Evolutionary conservation across 2,113 vertebrate species (phyloP), one percentile per base, ranked within the genome.

Genomic region (Gallinago media): DNA sequence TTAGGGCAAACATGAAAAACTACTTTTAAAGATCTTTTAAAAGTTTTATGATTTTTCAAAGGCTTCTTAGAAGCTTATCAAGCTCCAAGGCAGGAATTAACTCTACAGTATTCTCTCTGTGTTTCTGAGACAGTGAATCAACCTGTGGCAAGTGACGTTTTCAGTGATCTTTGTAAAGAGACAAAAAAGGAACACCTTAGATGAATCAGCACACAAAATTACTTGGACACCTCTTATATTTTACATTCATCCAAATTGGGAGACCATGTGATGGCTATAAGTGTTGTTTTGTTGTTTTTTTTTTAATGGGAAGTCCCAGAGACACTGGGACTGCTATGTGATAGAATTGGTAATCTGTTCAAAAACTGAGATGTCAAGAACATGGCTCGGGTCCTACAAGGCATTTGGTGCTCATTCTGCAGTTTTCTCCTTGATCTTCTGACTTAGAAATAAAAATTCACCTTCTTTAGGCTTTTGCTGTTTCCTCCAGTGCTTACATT

Each of bases 1-100:
- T 88, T 83, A 89, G 86, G 80, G 66, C 32, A 97, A 98, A 96
- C 55, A 93, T 79, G 83, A 98, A 96, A 97, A 97, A 97, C 52
- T 89, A 84, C 70, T 91, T 97, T 95, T 76, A 93, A 96, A 95
- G 62, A 61, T 71, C 18, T 85, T 93, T 88, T 92, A 13, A 92
- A 95, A 86, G 40, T 71, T 94, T 72, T 82, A 80, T 92, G 47
- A 77, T 96, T 96, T 97, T 92, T 87, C 88, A 94, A 92, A 97
- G 83, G 40, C 79, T 97, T 97, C 86, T 96, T 88, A 81, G 74
- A 84, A 66, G n/a, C 42, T 88, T 96, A 85, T 93, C 80, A 96
- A 95, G 52, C 55, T 94, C 58, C 63, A 66, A 44, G 56, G 63
- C 59, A 91, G 59, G n/a, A 97, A 95, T 97, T 96, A 92, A 89